phyloP scores from a whole-genome alignment of 1,140 invertebrate species.

The Chrysomallon squamiferum region DNA sequence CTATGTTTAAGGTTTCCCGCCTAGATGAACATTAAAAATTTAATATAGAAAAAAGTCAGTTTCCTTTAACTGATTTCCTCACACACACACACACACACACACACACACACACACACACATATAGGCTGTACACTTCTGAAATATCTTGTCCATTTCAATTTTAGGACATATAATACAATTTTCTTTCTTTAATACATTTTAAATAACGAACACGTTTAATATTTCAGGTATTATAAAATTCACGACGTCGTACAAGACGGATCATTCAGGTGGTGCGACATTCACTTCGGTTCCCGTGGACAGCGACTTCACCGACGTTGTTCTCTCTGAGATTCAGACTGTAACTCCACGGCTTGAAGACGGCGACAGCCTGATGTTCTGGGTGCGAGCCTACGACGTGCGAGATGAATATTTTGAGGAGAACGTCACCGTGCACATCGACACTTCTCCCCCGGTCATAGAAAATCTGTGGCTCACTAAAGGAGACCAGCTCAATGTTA shows the following conservation, averaged over 20 bases:
- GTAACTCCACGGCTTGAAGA: conserved; percentile 5
- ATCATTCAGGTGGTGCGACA: conserved; percentile 9
- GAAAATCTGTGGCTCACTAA: conserved; percentile 33
- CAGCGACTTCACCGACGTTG: not conserved
- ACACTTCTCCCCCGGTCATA: conserved; percentile 31
- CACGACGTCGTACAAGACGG: conserved; percentile 3
- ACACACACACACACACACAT: too few relatives aligned
- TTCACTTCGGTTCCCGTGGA: not conserved
- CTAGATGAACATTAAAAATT: too few relatives aligned
- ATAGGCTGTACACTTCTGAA: not conserved
- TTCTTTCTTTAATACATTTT: conserved; percentile 21
- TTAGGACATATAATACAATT: too few relatives aligned
- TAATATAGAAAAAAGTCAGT: too few relatives aligned
- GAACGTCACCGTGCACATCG: conserved; percentile 17
- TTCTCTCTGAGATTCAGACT: not conserved
- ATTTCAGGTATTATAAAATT: conserved; percentile 12
- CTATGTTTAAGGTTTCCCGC: too few relatives aligned
- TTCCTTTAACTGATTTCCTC: too few relatives aligned
- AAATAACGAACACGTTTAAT: conserved; percentile 12
- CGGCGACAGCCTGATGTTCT: conserved; percentile 18
- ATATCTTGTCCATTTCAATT: too few relatives aligned
- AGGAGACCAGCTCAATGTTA: conserved; percentile 16
- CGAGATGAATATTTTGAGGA: conserved; percentile 22
- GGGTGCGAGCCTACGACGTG: conserved; percentile 15
- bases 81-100: too few relatives aligned